Conservation (phyloP, 2,797 vertebrate genomes). For the Nyctibius grandis region DNA sequence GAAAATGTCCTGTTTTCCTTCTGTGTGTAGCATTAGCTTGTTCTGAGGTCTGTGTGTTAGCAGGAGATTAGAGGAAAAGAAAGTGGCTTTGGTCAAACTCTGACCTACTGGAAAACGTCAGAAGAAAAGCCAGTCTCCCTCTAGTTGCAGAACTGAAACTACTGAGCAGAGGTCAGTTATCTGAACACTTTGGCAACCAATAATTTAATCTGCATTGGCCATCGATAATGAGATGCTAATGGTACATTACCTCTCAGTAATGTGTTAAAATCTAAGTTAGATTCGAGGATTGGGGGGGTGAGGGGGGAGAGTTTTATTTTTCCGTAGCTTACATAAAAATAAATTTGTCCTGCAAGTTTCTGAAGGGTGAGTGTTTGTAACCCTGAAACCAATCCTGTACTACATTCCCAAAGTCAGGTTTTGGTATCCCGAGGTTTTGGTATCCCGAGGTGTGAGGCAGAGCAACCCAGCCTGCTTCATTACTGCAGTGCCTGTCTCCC, state of each 20-base stretch:
- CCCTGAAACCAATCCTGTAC: not conserved
- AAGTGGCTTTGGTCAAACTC: not conserved
- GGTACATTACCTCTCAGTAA: not conserved
- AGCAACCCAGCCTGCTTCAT: not conserved
- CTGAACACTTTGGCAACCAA: not conserved
- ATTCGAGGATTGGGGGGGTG: not conserved
- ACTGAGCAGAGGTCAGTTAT: not conserved
- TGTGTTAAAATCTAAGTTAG: not conserved
- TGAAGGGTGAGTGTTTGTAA: not conserved
- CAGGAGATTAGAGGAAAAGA: constrained; percentile 27
- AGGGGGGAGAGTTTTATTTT: not conserved
- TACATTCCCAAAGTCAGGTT: not conserved
- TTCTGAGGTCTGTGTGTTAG: not conserved
- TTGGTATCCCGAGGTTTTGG: not conserved
- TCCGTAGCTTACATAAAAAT: not conserved
- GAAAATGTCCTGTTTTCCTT: not conserved
- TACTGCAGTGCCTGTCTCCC: not conserved
- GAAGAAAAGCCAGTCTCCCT: not conserved
- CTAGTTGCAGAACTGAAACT: constrained; percentile 25
- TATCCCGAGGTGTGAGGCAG: not conserved
- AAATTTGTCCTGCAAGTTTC: not conserved
- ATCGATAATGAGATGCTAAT: not conserved
- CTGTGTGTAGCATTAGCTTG: not conserved
- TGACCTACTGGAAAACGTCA: constrained; percentile 17
- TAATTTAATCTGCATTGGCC: not conserved